phyloP scores from a whole-genome alignment of 2,113 vertebrate genomes.

The Promerops cafer region DNA sequence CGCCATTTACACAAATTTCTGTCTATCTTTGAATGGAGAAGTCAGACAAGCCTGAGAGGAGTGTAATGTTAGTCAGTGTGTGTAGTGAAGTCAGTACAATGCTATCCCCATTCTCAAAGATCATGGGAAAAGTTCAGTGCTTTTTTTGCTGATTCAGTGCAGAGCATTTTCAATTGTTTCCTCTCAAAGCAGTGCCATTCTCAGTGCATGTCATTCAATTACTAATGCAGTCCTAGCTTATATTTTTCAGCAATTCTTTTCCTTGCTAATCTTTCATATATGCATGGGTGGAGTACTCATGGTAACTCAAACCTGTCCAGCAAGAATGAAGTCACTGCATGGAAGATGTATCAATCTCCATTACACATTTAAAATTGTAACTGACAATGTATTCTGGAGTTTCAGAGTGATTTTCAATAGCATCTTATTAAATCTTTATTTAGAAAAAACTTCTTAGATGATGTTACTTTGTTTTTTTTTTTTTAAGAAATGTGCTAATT shows the following conservation, averaged over 20 bases:
- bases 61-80: not conserved
- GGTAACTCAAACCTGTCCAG: not conserved
- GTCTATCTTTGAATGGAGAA: not conserved
- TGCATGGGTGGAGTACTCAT: constrained; percentile 15
- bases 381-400: not conserved
- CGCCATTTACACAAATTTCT: not conserved
- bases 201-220: not conserved
- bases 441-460: not conserved
- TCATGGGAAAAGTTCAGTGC: not conserved
- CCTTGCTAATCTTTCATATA: not conserved
- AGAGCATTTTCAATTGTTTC: not conserved
- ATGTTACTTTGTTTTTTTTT: not conserved
- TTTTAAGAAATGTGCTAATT: not conserved
- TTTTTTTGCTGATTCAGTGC: not conserved
- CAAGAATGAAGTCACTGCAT: not conserved
- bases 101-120: not conserved
- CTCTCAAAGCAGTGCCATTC: not conserved
- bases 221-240: not conserved
- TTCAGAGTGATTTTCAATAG: not conserved
- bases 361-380: not conserved
- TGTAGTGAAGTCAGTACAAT: not conserved
- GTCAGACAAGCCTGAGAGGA: not conserved
- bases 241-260: constrained; percentile 28
- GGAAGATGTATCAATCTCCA: not conserved
- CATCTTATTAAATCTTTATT: not conserved